Evolutionary conservation across 2,113 vertebrate species (phyloP).

Genomic region (Platysternon megacephalum): DNA sequence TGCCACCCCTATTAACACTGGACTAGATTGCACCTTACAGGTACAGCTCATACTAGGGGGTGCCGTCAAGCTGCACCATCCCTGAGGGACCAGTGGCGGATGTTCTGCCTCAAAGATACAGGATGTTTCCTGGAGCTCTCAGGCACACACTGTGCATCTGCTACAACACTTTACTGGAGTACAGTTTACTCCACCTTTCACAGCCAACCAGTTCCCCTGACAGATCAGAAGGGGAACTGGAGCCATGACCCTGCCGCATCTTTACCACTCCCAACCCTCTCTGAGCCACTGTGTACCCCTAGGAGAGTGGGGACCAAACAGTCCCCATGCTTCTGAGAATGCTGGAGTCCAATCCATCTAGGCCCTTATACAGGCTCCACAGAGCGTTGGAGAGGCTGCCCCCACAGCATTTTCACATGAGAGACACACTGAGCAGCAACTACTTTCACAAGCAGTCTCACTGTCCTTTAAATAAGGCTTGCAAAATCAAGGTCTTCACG

Average conservation of each 20-base stretch:
- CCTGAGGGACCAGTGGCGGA: neutral
- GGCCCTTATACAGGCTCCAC: rapidly evolving
- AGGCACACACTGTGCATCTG: neutral
- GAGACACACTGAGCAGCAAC: neutral
- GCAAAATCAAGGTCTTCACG: neutral
- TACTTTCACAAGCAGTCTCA: neutral
- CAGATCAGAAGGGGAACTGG: rapidly evolving
- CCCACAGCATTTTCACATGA: neutral
- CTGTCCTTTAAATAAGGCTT: neutral
- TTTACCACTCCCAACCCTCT: neutral
- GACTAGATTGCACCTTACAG: neutral
- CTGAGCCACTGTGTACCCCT: rapidly evolving
- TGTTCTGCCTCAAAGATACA: neutral
- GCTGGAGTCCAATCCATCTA: neutral
- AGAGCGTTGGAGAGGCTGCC: neutral
- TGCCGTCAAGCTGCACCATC: neutral
- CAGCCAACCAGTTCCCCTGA: rapidly evolving
- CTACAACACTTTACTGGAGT: rapidly evolving
- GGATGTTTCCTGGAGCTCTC: neutral
- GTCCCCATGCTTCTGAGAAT: neutral
- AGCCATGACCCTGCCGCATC: rapidly evolving
- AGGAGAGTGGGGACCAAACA: neutral
- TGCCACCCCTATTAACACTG: neutral
- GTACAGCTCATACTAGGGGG: neutral
- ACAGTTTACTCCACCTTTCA: neutral